These are phyloP conservation scores for Diabrotica undecimpunctata DNA, from an alignment of 1,140 invertebrate genomes.

Conservation along the genomic window DNA sequence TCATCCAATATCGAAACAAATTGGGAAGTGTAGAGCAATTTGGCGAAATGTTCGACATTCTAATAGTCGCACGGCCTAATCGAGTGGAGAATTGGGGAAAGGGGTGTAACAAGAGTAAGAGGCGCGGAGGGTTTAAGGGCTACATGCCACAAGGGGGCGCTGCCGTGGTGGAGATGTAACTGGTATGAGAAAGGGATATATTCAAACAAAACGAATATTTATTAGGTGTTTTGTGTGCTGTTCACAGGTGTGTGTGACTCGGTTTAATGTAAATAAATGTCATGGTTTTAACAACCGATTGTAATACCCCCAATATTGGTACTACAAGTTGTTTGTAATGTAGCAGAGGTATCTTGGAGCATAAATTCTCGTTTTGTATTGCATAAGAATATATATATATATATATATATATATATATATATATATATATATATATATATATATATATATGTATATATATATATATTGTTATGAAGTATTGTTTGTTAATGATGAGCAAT, in stretches of 20 bases:
- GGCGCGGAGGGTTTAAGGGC: neutral
- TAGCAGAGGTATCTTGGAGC: too few relatives aligned
- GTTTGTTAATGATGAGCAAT: too few relatives aligned
- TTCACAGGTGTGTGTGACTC: neutral
- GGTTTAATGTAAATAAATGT: neutral
- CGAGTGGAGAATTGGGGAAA: neutral
- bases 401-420: too few relatives aligned
- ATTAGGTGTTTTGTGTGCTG: neutral
- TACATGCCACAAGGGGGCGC: neutral
- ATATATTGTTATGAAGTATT: too few relatives aligned
- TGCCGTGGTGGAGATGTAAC: neutral
- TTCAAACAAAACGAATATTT: neutral
- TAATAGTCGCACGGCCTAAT: slow-evolving; percentile 1
- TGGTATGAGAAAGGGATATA: slow-evolving; percentile 1
- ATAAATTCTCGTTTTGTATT: too few relatives aligned
- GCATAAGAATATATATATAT: too few relatives aligned
- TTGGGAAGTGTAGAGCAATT: slow-evolving; percentile 2
- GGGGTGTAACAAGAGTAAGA: neutral
- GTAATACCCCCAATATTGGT: neutral
- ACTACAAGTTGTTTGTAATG: too few relatives aligned
- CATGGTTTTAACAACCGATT: neutral
- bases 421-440: too few relatives aligned
- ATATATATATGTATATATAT: too few relatives aligned
- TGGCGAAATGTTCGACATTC: slow-evolving; percentile 1
- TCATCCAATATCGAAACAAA: slow-evolving; percentile 2